phyloP scores from a whole-genome alignment of 1,140 invertebrate species.

The Onthophagus taurus region DNA sequence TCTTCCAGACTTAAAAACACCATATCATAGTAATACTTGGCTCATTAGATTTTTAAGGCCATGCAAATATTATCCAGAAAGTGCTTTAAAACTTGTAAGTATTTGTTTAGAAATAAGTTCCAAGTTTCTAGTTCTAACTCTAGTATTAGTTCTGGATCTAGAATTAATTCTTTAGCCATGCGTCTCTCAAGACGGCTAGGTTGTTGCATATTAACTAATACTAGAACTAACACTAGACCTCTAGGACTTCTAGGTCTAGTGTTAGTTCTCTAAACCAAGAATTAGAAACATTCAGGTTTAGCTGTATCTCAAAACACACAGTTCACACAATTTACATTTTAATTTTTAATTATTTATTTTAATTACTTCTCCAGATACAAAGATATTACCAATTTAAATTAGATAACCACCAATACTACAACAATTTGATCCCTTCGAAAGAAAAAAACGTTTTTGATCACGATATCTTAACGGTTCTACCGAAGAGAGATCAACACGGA shows the following conservation, averaged over 20 bases:
- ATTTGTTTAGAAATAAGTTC: background rate
- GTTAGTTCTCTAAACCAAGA: background rate
- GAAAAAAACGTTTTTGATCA: conserved; percentile 69
- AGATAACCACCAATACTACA: conserved; percentile 63
- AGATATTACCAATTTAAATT: conserved; percentile 71
- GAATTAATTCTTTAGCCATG: too few species aligned
- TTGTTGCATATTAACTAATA: too few species aligned
- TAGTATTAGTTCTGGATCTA: too few species aligned
- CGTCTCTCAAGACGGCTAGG: too few species aligned
- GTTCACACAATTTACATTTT: background rate
- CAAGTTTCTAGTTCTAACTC: background rate
- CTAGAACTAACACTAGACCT: too few species aligned
- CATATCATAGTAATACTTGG: conserved; percentile 62
- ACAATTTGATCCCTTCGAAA: conserved; percentile 54
- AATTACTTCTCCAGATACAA: conserved; percentile 50
- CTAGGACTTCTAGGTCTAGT: too few species aligned
- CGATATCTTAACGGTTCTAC: conserved; percentile 66
- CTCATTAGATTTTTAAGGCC: conserved; percentile 65
- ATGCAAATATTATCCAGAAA: conserved; percentile 73
- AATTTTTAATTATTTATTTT: conserved; percentile 11
- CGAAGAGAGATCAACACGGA: conserved; percentile 63
- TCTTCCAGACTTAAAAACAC: conserved; percentile 56
- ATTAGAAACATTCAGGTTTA: background rate
- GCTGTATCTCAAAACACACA: too few species aligned
- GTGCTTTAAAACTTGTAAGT: conserved; percentile 58